Evolutionary conservation across 2,113 vertebrate genomes (phyloP).

Genomic region (Lycocorax pyrrhopterus): DNA sequence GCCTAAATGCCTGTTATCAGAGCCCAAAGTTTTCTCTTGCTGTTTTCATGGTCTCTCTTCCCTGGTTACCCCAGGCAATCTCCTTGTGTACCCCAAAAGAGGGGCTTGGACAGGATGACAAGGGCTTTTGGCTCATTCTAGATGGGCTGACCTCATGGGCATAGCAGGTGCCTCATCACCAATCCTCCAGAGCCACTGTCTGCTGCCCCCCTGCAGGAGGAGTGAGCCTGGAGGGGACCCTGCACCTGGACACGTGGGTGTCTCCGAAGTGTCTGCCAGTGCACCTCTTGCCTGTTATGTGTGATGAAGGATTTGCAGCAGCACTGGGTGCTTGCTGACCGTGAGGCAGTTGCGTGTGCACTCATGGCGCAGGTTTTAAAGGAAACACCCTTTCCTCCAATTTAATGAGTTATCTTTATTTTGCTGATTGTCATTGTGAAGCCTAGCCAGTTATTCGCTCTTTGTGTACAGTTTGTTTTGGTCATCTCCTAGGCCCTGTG

Average conservation of each 20-base stretch:
- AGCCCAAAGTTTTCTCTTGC: background rate
- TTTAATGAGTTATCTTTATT: background rate
- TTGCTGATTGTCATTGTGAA: background rate
- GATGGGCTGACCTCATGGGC: background rate
- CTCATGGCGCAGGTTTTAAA: background rate
- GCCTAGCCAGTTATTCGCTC: background rate
- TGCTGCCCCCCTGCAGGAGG: background rate
- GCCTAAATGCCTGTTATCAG: background rate
- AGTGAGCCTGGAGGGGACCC: accelerated
- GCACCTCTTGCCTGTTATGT: accelerated
- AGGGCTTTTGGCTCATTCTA: background rate
- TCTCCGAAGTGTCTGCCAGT: accelerated
- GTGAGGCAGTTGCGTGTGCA: background rate
- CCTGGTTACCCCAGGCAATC: background rate
- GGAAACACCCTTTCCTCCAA: background rate
- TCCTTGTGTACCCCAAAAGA: background rate
- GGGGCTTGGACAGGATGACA: background rate
- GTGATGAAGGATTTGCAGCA: background rate
- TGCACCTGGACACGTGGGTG: accelerated
- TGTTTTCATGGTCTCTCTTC: background rate
- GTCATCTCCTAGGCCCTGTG: background rate
- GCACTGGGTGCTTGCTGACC: background rate
- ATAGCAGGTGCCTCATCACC: background rate
- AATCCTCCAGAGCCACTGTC: background rate
- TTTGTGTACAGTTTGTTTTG: constrained; percentile 15